phyloP scores from a whole-genome alignment of 1,140 invertebrate genomes.

The Arion vulgaris region DNA sequence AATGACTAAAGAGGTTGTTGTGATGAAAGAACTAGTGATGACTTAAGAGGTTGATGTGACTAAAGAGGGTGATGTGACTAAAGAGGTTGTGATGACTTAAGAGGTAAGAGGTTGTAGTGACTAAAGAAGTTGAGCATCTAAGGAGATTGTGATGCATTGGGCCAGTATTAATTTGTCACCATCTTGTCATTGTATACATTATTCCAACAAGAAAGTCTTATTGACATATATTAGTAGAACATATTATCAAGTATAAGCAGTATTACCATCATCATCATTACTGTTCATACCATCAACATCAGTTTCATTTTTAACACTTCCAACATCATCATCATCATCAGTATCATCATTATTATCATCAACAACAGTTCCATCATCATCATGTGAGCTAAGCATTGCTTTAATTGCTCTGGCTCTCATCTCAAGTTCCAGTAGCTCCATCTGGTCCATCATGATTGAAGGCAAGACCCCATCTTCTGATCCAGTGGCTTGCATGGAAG shows the following conservation, averaged over 20 bases:
- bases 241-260: neutral
- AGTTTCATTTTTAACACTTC: neutral
- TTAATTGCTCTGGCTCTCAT: conserved; percentile 75
- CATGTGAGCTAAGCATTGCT: conserved; percentile 69
- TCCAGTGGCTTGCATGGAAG: conserved; percentile 12
- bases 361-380: neutral
- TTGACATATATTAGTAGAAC: neutral
- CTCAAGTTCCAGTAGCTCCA: conserved; percentile 74
- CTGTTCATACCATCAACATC: neutral
- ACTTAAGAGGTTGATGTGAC: too few species aligned
- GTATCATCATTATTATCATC: neutral
- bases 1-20: too few species aligned
- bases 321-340: neutral
- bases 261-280: neutral
- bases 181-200: too few species aligned
- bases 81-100: too few species aligned
- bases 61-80: too few species aligned
- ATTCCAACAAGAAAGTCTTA: too few species aligned
- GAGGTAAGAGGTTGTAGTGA: too few species aligned
- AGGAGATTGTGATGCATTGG: too few species aligned
- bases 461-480: conserved; percentile 41
- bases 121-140: too few species aligned
- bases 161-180: too few species aligned
- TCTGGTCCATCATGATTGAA: conserved; percentile 64
- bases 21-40: too few species aligned